Conservation (phyloP, 2,888 invertebrate species). For the Tethea ocularis region DNA sequence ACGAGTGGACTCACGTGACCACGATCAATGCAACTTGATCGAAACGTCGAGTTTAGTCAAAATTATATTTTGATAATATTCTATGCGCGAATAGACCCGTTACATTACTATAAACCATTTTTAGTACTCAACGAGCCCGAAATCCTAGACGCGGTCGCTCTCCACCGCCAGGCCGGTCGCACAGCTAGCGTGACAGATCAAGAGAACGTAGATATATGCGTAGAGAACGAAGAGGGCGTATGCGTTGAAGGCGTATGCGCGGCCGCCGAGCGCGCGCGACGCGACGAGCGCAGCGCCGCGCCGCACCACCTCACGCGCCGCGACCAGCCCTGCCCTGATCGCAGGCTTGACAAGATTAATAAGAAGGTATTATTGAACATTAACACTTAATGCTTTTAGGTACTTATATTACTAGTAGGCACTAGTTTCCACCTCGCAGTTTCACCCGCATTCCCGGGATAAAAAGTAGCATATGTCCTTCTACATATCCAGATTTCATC, state of each 20-base stretch:
- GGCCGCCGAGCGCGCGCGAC: slow-evolving; percentile 59
- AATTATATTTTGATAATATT: too few relatives aligned
- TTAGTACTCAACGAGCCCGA: slow-evolving; percentile 69
- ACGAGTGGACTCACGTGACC: too few relatives aligned
- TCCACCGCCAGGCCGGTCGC: slow-evolving; percentile 48
- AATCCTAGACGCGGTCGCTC: slow-evolving; percentile 56
- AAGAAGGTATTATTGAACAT: slow-evolving; percentile 70
- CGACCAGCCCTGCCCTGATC: slow-evolving; percentile 65
- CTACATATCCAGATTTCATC: too few relatives aligned
- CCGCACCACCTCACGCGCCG: slow-evolving; percentile 53
- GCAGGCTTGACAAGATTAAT: slow-evolving; percentile 72
- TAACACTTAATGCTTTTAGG: neutral
- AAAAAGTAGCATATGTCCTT: too few relatives aligned
- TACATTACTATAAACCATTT: too few relatives aligned
- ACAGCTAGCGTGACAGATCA: slow-evolving; percentile 37
- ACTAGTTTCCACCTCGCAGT: too few relatives aligned
- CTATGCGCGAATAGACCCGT: too few relatives aligned
- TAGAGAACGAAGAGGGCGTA: slow-evolving; percentile 29
- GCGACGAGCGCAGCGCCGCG: slow-evolving; percentile 67
- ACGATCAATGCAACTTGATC: too few relatives aligned
- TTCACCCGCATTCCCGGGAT: too few relatives aligned
- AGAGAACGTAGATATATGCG: slow-evolving; percentile 28
- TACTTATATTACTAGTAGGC: too few relatives aligned
- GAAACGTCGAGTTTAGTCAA: too few relatives aligned
- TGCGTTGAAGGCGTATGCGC: slow-evolving; percentile 29